Conservation (phyloP, 2,888 invertebrate genomes). For the Cephus runcator region DNA sequence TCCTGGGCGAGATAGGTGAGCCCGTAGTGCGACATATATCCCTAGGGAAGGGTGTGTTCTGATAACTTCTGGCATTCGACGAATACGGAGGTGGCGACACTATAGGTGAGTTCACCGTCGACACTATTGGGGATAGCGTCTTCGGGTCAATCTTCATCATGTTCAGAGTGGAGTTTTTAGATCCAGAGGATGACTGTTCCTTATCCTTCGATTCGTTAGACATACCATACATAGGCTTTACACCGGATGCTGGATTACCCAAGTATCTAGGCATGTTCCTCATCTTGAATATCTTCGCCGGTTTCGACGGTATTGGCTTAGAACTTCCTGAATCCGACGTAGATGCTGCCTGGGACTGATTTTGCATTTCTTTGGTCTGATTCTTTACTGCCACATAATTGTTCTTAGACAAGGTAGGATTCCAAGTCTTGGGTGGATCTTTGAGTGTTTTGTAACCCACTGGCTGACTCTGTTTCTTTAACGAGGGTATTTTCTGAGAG, state of each 20-base stretch:
- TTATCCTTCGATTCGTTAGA: constrained; percentile 62
- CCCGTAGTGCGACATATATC: constrained; percentile 51
- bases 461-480: constrained; percentile 51
- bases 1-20: constrained; percentile 57
- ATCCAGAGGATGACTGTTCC: constrained; percentile 29
- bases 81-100: constrained; percentile 59
- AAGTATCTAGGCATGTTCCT: constrained; percentile 69
- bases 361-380: constrained; percentile 54
- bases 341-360: constrained; percentile 32
- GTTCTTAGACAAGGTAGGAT: constrained; percentile 70
- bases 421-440: constrained; percentile 72
- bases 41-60: constrained; percentile 51
- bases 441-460: constrained; percentile 71
- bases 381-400: constrained; percentile 61
- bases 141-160: constrained; percentile 71
- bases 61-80: constrained; percentile 52
- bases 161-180: constrained; percentile 41
- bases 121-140: constrained; percentile 68
- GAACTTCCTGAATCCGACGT: constrained; percentile 26
- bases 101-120: constrained; percentile 52
- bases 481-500: constrained; percentile 35
- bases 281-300: constrained; percentile 71
- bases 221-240: constrained; percentile 71
- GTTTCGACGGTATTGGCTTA: constrained; percentile 60
- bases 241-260: constrained; percentile 71